A percentile compares a stretch with the other conserved stretches of the same genome.
Conservation (phyloP, 35 echinoderm and acorn worm species). For the Hemicentrotus pulcherrimus region DNA sequence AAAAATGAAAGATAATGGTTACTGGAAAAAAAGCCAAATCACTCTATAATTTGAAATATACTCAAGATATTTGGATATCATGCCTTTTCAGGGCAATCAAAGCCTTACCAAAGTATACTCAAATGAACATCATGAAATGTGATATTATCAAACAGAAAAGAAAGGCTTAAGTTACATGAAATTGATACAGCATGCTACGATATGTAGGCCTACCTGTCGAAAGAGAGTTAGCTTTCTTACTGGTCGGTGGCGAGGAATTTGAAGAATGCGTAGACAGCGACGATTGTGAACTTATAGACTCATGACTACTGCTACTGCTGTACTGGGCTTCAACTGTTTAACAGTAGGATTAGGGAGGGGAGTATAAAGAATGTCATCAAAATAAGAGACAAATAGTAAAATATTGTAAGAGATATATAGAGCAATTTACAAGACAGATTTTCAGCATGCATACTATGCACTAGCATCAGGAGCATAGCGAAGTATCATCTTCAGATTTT, state of each 20-base stretch:
- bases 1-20: background rate
- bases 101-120: background rate
- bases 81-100: background rate
- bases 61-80: background rate
- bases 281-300: slow-evolving; percentile 97
- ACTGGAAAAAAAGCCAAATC: background rate
- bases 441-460: slow-evolving; percentile 5
- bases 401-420: background rate
- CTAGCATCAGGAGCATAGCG: background rate
- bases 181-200: background rate
- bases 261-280: slow-evolving; percentile 97
- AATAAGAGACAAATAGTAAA: background rate
- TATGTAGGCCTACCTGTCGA: slow-evolving; percentile 74
- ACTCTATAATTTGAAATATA: background rate
- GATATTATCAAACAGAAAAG: background rate
- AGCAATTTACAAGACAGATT: slow-evolving; percentile 2
- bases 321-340: slow-evolving; percentile 73
- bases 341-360: slow-evolving; percentile 9
- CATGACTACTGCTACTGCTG: slow-evolving; percentile 96
- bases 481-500: background rate
- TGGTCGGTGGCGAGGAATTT: slow-evolving; percentile 92
- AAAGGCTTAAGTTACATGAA: background rate
- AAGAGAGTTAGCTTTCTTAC: slow-evolving; percentile 95
- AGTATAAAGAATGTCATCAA: slow-evolving; percentile 24
- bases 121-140: background rate